A percentile compares a stretch with the other conserved stretches of the same genome.
phyloP scores from a whole-genome alignment of 2,888 invertebrate species.

The Cancer borealis region DNA sequence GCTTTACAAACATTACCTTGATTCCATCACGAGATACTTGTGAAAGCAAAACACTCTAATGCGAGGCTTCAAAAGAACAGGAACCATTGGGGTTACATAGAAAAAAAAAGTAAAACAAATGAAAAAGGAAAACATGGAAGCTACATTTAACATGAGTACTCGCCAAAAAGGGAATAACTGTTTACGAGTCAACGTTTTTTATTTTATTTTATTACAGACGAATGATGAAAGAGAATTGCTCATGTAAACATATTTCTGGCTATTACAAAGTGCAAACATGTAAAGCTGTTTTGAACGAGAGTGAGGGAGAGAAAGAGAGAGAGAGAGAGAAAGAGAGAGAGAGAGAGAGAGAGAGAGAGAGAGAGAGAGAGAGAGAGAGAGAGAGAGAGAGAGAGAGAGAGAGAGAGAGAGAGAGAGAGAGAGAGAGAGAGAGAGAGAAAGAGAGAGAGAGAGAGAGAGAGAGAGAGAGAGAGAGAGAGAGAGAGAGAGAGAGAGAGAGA shows the following conservation, averaged over 20 bases:
- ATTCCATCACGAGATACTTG: background rate
- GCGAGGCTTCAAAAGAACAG: background rate
- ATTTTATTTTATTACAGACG: background rate
- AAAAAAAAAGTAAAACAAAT: background rate
- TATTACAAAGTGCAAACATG: background rate
- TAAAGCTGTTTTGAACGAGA: slow-evolving; percentile 22
- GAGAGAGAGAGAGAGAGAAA: background rate
- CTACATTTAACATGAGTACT: background rate
- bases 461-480: background rate
- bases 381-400: slow-evolving; percentile 26
- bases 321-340: background rate
- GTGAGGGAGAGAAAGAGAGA: background rate
- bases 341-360: slow-evolving; percentile 22
- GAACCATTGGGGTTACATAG: background rate
- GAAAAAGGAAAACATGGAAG: background rate
- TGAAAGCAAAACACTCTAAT: background rate
- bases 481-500: background rate
- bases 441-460: background rate
- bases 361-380: slow-evolving; percentile 35
- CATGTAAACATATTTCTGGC: background rate
- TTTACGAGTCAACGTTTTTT: background rate
- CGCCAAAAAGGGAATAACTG: background rate
- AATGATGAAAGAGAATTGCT: background rate
- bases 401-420: background rate
- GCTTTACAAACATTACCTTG: background rate